Conservation (phyloP, 1,140 invertebrate species). For the Nasonia giraulti region DNA sequence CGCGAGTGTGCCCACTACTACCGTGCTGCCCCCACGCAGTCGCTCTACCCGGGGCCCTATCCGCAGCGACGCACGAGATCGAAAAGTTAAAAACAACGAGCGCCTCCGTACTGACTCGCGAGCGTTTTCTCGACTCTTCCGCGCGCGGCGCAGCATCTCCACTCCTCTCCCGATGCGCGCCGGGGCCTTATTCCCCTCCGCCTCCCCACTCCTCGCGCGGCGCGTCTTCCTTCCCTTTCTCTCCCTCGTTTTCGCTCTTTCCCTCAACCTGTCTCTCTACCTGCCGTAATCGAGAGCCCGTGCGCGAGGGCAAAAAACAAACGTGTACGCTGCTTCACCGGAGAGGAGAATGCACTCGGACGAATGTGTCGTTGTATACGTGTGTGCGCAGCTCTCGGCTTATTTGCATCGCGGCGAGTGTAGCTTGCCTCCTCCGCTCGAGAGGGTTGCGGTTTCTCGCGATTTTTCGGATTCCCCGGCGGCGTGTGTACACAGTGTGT, state of each 20-base stretch:
- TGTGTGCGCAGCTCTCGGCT: background rate
- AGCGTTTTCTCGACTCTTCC: constrained; percentile 11
- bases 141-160: background rate
- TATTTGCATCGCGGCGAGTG: background rate
- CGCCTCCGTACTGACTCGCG: too few species aligned
- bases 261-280: constrained; percentile 24
- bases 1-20: background rate
- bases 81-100: background rate
- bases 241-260: constrained; percentile 43
- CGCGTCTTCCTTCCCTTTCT: background rate
- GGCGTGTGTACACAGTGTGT: background rate
- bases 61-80: background rate
- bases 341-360: background rate
- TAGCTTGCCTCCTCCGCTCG: background rate
- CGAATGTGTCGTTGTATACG: background rate
- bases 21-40: background rate
- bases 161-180: background rate
- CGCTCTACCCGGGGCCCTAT: background rate
- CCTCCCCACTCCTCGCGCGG: background rate
- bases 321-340: background rate
- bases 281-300: background rate
- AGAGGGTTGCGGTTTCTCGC: background rate
- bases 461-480: background rate
- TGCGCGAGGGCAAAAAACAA: background rate
- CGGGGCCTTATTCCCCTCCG: background rate